Percentiles rank a stretch among this genome's conserved stretches.
Conservation (phyloP, 2,113 vertebrate genomes). For the Centropristis striata region DNA sequence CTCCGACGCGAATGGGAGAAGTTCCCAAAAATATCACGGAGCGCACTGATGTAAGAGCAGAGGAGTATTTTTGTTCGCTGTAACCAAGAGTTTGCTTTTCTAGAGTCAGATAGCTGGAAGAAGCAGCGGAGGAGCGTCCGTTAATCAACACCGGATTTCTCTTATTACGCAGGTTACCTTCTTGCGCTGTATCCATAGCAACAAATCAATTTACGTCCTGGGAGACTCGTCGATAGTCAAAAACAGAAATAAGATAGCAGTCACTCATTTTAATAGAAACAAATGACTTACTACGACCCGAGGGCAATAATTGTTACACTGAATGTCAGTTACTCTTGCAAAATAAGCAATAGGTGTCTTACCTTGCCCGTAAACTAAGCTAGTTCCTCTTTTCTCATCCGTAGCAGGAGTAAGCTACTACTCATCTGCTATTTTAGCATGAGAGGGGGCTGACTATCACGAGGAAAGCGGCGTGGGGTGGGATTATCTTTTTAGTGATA, state of each 20-base stretch:
- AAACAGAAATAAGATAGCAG: neutral
- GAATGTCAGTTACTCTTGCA: neutral
- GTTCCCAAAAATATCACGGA: conserved; percentile 82
- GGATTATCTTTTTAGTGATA: neutral
- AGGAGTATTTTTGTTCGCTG: conserved; percentile 83
- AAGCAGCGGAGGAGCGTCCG: neutral
- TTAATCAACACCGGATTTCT: conserved; percentile 31
- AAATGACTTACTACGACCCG: neutral
- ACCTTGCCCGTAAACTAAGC: neutral
- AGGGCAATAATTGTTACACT: neutral
- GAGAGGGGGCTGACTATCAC: conserved; percentile 68
- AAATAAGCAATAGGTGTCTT: neutral
- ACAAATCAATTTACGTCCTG: conserved; percentile 28
- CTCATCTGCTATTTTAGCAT: neutral
- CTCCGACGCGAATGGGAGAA: conserved; percentile 66
- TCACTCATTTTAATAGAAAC: neutral
- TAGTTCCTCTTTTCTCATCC: neutral
- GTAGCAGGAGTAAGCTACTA: neutral
- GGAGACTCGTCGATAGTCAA: neutral
- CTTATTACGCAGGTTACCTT: conserved; percentile 28
- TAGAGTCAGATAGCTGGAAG: conserved; percentile 31
- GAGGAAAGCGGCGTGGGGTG: conserved; percentile 40
- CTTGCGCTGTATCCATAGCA: conserved; percentile 40
- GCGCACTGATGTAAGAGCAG: conserved; percentile 77
- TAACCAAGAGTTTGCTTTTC: conserved; percentile 72